Evolutionary conservation across 2,113 vertebrate species (phyloP).

Genomic region (Synodontis membranacea): DNA sequence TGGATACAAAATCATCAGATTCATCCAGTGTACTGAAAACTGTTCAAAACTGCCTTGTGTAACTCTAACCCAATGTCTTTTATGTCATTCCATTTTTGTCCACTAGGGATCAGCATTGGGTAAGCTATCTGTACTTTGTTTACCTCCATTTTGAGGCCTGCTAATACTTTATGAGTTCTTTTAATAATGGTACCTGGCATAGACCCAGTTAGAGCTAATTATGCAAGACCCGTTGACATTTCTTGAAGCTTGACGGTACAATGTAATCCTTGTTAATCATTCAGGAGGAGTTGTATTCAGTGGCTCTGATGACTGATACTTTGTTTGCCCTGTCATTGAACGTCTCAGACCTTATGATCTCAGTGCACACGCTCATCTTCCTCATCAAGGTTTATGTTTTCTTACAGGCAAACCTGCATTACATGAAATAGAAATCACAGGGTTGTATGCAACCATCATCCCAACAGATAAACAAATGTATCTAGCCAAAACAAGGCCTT

Average conservation of each 20-base stretch:
- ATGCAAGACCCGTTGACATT: not conserved
- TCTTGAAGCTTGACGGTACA: not conserved
- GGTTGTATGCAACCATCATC: not conserved
- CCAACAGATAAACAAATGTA: not conserved
- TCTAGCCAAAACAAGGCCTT: not conserved
- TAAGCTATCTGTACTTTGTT: not conserved
- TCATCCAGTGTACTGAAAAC: not conserved
- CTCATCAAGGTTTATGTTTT: not conserved
- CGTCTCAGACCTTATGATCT: not conserved
- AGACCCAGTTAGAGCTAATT: not conserved
- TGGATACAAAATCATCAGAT: no score
- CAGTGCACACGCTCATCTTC: not conserved
- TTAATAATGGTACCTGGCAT: not conserved
- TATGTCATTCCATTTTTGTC: not conserved
- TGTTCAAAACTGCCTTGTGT: not conserved
- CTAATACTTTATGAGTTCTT: not conserved
- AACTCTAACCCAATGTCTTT: not conserved
- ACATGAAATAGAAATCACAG: not conserved
- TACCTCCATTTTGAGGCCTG: conserved; percentile 2
- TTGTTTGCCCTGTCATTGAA: not conserved
- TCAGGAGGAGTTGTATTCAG: not conserved
- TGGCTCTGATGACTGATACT: not conserved
- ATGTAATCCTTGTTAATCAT: conserved; percentile 4
- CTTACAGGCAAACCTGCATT: not conserved
- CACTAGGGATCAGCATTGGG: conserved; percentile 23